Evolutionary conservation across 2,113 vertebrate species (phyloP), one percentile per base, ranked within the genome.

Genomic region (Varanus komodoensis): DNA sequence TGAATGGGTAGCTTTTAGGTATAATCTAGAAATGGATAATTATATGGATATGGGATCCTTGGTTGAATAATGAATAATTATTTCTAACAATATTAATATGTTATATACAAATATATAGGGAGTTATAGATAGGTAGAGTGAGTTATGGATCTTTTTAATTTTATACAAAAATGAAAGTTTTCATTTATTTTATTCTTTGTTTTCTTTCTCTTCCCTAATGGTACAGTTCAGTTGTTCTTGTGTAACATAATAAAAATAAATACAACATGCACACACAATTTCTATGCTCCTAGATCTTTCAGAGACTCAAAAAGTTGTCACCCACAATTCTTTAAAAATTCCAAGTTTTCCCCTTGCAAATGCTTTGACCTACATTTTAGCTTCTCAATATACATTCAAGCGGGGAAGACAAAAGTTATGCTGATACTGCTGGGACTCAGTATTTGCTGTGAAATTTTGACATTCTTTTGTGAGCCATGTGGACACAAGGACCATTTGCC

Each of bases 381-480:
- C 23, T 14, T 52, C 48, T 75, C 68, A 14, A 52, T 34, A 52
- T 52, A 48, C n/a, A 34, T 6, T 21, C 32, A 29, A 34, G 69
- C 48, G 27, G 8, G 32, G 61, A 44, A 69, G 3, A 71, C 69
- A 14, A 52, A 23, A n/a, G n/a, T 89, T 25, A 89, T 14, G 48
- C 0, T 74, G 69, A 85, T 38, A 52, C 12, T 50, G 23, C 25
- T 68, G 80, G 0, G 64, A 17, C 9, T 88, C 64, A 67, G 9
- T 85, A 86, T 15, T 91, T 89, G 17, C 89, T 87, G 38, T 71
- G 77, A 91, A 87, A 48, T 4, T 54, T 84, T 90, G 67, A 73
- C 64, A 86, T 84, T 50, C 74, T 75, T 67, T 89, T 80, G 83
- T 81, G 68, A 91, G 38, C 67, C 91, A 88, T 85, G 77, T 88